Evolutionary conservation across 2,797 vertebrate genomes (phyloP).

Genomic region (Atherinosoma microstoma): DNA sequence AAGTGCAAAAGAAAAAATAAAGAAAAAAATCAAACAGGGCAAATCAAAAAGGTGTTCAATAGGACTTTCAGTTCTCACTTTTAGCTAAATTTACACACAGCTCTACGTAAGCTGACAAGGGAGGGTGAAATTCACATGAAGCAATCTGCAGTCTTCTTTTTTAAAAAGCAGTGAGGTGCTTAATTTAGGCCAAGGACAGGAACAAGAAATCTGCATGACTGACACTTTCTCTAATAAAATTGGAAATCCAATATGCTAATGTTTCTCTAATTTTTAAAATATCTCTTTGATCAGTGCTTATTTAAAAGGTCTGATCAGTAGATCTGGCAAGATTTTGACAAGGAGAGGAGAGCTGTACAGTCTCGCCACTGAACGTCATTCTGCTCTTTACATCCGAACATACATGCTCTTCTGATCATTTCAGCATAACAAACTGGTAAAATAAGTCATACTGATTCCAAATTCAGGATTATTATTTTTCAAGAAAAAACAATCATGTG

Average conservation of each 20-base stretch:
- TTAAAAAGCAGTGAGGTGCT: background rate
- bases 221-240: background rate
- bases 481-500: background rate
- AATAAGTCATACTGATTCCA: background rate
- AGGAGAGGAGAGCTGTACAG: background rate
- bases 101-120: background rate
- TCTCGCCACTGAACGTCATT: background rate
- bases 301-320: background rate
- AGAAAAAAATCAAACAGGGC: background rate
- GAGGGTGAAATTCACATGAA: conserved; percentile 8
- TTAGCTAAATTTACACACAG: background rate
- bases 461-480: background rate
- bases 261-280: too few relatives aligned
- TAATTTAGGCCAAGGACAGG: conserved; percentile 7
- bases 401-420: background rate
- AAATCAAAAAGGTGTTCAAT: background rate
- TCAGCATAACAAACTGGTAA: background rate
- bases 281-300: background rate
- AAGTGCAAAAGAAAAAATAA: background rate
- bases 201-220: background rate
- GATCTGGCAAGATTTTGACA: background rate
- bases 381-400: background rate
- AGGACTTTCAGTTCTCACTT: conserved; percentile 3
- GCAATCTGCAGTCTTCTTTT: background rate
- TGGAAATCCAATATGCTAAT: background rate